These are phyloP conservation scores for Chalcosyrphus nemorum DNA, from an alignment of 2,888 invertebrate species.

Conservation along the genomic window DNA sequence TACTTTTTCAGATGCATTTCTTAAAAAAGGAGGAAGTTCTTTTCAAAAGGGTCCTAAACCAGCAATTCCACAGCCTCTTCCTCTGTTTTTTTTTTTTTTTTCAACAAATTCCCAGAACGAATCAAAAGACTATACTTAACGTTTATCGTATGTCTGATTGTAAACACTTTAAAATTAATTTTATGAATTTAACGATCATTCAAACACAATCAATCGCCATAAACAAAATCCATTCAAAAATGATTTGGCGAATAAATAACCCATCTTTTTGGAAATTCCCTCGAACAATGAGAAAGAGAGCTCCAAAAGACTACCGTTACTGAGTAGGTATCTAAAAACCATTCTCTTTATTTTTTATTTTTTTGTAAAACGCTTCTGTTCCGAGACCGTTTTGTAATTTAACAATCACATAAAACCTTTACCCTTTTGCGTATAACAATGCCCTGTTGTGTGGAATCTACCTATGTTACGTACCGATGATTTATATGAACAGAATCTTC, in stretches of 20 bases:
- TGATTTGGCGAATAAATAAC: background rate
- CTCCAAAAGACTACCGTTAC: conserved; percentile 13
- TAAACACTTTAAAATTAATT: background rate
- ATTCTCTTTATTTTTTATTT: background rate
- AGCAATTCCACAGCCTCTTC: too few species aligned
- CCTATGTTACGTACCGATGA: background rate
- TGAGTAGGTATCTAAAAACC: background rate
- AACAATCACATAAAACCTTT: conserved; percentile 19
- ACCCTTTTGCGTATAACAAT: conserved; percentile 15
- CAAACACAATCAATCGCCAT: background rate
- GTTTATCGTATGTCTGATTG: too few species aligned
- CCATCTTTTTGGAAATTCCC: background rate
- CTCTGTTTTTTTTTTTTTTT: too few species aligned
- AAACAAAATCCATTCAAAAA: background rate
- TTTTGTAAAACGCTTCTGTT: conserved; percentile 15
- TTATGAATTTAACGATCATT: background rate
- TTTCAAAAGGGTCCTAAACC: too few species aligned
- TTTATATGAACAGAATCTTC: conserved; percentile 50
- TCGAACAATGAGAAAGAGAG: background rate
- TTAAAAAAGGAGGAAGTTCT: too few species aligned
- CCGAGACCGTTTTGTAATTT: conserved; percentile 34
- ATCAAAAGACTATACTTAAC: too few species aligned
- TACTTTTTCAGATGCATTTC: too few species aligned
- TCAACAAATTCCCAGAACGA: too few species aligned
- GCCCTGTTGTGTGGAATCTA: background rate